Percentiles rank a stretch among this genome's conserved stretches.
These are phyloP conservation scores for Theonella swinhoei DNA, from an alignment of 37 sponge, comb jelly and placozoan genomes.

Conservation along the genomic window DNA sequence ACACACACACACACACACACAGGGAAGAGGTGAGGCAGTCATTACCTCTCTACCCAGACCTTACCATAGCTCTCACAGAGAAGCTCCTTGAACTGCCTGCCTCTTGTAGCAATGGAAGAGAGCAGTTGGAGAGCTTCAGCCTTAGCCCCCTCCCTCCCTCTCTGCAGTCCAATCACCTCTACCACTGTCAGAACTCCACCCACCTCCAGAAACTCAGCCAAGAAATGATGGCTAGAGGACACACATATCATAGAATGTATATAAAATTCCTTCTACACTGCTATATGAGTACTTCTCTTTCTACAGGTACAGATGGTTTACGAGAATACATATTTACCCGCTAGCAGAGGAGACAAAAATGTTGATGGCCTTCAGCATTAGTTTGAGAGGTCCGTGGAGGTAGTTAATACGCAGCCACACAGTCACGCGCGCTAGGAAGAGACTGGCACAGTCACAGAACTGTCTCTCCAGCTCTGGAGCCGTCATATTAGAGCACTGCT, in stretches of 20 bases:
- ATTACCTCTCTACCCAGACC: no score
- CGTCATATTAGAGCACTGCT: slow-evolving; percentile 78
- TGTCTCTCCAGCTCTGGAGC: slow-evolving; percentile 91
- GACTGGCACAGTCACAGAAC: slow-evolving; percentile 92
- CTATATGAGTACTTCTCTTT: background rate
- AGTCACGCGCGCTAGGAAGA: slow-evolving; percentile 94
- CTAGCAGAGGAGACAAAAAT: slow-evolving; percentile 81
- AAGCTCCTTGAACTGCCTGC: slow-evolving; percentile 96
- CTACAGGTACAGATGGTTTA: background rate
- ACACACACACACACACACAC: no score
- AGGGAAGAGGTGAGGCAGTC: no score
- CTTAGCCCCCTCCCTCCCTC: slow-evolving; percentile 75
- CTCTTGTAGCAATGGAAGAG: slow-evolving; percentile 69
- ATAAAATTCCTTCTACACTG: background rate
- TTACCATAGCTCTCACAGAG: slow-evolving; percentile 96
- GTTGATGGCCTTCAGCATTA: slow-evolving; percentile 76
- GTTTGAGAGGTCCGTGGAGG: slow-evolving; percentile 65
- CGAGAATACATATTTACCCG: slow-evolving; percentile 62
- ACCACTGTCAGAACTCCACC: slow-evolving; percentile 96
- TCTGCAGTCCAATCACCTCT: slow-evolving; percentile 83
- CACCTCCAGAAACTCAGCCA: slow-evolving; percentile 96
- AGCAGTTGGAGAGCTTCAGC: slow-evolving; percentile 76
- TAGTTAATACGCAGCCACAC: slow-evolving; percentile 86
- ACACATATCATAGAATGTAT: background rate
- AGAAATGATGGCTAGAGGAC: slow-evolving; percentile 70